Evolutionary conservation across 2,888 invertebrate species (phyloP).

Genomic region (Atherix ibis): DNA sequence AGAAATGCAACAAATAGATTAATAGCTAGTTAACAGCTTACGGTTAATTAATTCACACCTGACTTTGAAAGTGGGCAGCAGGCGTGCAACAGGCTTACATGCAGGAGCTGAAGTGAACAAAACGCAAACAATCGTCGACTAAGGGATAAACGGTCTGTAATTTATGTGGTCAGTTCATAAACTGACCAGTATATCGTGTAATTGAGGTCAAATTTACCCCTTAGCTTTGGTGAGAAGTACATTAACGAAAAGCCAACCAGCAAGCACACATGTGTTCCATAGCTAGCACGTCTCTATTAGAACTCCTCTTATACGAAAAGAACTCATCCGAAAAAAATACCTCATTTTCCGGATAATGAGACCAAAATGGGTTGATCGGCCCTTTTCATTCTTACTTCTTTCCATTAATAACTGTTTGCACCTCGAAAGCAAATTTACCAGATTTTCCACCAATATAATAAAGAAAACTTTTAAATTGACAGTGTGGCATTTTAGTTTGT

Average conservation of each 20-base stretch:
- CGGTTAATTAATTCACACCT: constrained; percentile 13
- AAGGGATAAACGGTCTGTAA: constrained; percentile 6
- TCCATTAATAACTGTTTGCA: no score
- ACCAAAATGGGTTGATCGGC: no score
- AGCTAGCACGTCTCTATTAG: neutral
- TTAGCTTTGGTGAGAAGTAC: no score
- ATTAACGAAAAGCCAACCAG: no score
- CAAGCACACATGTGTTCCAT: no score
- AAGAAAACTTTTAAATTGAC: no score
- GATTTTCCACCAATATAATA: no score
- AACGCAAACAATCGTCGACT: no score
- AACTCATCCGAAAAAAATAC: constrained; percentile 11
- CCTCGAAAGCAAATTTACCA: no score
- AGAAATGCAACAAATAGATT: constrained; percentile 12
- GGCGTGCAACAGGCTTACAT: constrained; percentile 8
- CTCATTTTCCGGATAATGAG: constrained; percentile 11
- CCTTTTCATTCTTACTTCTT: no score
- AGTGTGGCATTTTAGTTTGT: no score
- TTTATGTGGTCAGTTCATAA: constrained; percentile 13
- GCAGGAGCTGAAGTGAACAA: neutral
- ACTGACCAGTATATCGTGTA: constrained; percentile 12
- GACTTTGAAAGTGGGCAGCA: neutral
- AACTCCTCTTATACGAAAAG: constrained; percentile 5
- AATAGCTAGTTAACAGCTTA: constrained; percentile 11
- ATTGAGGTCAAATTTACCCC: constrained; percentile 11